Conservation (phyloP, 1,140 invertebrate genomes). For the Eciton burchellii region DNA sequence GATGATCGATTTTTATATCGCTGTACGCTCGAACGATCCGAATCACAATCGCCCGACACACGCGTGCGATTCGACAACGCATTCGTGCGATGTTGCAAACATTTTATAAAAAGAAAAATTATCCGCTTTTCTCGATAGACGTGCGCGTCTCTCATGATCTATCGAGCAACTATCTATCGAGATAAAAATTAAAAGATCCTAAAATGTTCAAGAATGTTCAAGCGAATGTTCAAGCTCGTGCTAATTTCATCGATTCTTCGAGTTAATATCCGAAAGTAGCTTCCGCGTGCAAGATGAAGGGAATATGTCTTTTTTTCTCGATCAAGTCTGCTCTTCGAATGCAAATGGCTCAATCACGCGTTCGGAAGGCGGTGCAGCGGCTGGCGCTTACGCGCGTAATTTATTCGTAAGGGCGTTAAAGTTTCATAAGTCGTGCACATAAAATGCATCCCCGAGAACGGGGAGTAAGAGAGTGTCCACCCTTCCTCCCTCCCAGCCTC, state of each 20-base stretch:
- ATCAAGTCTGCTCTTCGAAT: conserved; percentile 66
- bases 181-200: not conserved
- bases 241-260: not conserved
- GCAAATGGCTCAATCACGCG: conserved; percentile 74
- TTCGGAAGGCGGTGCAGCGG: conserved; percentile 63
- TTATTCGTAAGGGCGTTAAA: conserved; percentile 80
- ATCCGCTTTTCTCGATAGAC: not conserved
- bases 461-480: conserved; percentile 70
- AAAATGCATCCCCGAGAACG: conserved; percentile 79
- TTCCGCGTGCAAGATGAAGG: conserved; percentile 1
- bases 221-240: not conserved
- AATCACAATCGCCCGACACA: not conserved
- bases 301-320: conserved; percentile 57
- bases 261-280: not conserved
- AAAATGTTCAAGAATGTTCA: not conserved
- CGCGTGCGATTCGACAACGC: not conserved
- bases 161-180: not conserved
- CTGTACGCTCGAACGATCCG: not conserved
- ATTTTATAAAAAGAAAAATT: not conserved
- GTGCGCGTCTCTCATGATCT: no score
- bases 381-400: conserved; percentile 76
- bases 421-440: conserved; percentile 83
- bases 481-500: conserved; percentile 15
- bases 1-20: conserved; percentile 50
- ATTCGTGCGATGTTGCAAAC: not conserved